Evolutionary conservation across 2,797 vertebrate genomes (phyloP).

Genomic region (Oreortyx pictus): DNA sequence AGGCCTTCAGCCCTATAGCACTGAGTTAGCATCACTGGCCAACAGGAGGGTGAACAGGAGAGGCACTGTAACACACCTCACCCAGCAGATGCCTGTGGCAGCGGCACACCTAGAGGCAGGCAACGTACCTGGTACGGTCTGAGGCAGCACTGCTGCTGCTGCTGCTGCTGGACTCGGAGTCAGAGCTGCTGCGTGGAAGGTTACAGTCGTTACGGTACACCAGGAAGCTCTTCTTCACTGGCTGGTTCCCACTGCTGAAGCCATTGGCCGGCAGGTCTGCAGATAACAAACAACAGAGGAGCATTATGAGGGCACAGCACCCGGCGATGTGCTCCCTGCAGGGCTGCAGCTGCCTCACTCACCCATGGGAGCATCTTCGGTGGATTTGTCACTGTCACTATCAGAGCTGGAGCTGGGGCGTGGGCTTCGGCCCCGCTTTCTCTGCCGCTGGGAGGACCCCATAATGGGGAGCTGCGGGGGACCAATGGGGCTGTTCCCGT

Average conservation of each 20-base stretch:
- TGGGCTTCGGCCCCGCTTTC: conserved; percentile 93
- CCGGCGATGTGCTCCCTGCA: fast-evolving
- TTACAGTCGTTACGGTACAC: conserved; percentile 96
- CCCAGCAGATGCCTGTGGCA: neutral
- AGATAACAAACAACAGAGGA: conserved; percentile 16
- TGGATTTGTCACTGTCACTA: conserved; percentile 93
- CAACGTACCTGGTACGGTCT: conserved; percentile 92
- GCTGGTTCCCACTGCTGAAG: conserved; percentile 93
- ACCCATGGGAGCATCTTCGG: conserved; percentile 92
- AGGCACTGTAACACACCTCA: fast-evolving
- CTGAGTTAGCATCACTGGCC: neutral
- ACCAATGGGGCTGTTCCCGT: conserved; percentile 89
- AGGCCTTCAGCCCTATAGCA: neutral
- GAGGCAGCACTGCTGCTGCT: conserved; percentile 98
- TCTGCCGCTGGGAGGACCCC: conserved; percentile 84
- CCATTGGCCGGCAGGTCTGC: conserved; percentile 95
- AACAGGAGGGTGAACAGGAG: fast-evolving
- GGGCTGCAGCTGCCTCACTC: neutral
- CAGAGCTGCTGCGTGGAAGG: conserved; percentile 95
- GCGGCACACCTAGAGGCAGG: fast-evolving
- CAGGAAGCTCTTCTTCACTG: conserved; percentile 96
- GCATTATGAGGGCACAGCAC: neutral
- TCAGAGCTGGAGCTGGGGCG: conserved; percentile 94
- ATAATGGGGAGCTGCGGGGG: conserved; percentile 94
- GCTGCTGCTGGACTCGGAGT: conserved; percentile 97